Evolutionary conservation across 2,797 vertebrate species (phyloP), one percentile per base, ranked within the genome.

Genomic region (Myripristis jacobus): DNA sequence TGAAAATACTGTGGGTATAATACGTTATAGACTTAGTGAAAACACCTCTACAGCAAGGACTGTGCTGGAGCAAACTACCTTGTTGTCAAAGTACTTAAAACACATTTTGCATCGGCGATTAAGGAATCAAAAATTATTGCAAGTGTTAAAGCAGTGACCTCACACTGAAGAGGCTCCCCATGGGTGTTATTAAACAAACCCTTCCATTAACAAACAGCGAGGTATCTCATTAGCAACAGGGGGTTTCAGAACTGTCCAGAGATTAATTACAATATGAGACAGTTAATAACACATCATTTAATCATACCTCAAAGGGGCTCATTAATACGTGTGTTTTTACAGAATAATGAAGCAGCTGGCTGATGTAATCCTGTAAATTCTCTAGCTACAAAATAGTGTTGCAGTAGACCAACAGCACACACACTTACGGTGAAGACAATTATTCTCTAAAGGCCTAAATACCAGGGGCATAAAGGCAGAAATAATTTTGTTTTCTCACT

Each of bases 181-280:
- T 4, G 47, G 66, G 77, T 48, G 43, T 75, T 77, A 76, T 81
- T 82, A 64, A 79, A 70, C 21, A 67, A 51, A 44, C 54, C 11
- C 50, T 62, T 56, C 74, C 58, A 69, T 75, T 68, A 83, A 53
- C n/a, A 80, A 83, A 78, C 41, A 76, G 66, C 75, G 76, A 72
- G 22, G 12, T 66, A 15, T 53, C 15, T 77, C 47, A 85, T 77
- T 59, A 74, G 75, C 46, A 57, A 31, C 59, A 15, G 1, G 60
- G 73, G 84, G 55, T 46, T 84, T 71, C 12, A 15, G 11, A 27
- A 78, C 62, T 75, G 57, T 86, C 83, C 19, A 38, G 88, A 78
- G 92, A 88, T 84, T 91, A 91, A 91, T 92, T 89, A 91, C 58
- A 66, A 72, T 51, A 2, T 75, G 80, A 91, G 41, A 89, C 87